Conservation (phyloP, 2,113 vertebrate genomes). For the Proteles cristata region DNA sequence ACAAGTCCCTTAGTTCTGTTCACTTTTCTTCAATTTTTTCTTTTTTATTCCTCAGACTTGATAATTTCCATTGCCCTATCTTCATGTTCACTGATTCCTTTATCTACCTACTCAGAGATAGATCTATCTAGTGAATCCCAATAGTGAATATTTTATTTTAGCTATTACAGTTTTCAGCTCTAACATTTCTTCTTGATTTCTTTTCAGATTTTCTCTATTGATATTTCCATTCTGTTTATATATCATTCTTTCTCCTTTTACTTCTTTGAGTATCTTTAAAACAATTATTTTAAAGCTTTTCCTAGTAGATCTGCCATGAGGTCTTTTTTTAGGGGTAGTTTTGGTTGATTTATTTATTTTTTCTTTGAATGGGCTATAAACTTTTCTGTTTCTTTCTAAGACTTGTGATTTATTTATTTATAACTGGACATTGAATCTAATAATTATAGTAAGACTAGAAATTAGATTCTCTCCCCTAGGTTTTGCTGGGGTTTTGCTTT, state of each 20-base stretch:
- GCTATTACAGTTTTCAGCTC: background rate
- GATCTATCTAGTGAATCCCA: background rate
- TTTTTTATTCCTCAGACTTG: background rate
- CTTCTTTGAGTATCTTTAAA: background rate
- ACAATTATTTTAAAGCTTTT: background rate
- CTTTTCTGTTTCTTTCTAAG: background rate
- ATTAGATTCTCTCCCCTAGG: background rate
- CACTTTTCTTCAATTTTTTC: background rate
- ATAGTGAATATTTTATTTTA: background rate
- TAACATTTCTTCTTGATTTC: background rate
- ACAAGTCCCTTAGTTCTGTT: background rate
- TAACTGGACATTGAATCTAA: background rate
- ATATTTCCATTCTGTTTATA: background rate
- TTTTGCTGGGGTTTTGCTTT: background rate
- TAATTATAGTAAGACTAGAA: background rate
- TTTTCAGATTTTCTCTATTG: background rate
- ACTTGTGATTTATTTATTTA: background rate
- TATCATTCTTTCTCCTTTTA: background rate
- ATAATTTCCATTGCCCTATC: background rate
- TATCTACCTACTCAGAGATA: background rate
- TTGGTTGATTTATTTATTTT: background rate
- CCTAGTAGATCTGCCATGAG: background rate
- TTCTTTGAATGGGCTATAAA: background rate
- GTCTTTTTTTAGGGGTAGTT: background rate
- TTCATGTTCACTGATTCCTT: background rate